A percentile compares a stretch with the other conserved stretches of the same genome.
phyloP scores from a whole-genome alignment of 1,140 invertebrate species.

The Dendrolimus punctatus region DNA sequence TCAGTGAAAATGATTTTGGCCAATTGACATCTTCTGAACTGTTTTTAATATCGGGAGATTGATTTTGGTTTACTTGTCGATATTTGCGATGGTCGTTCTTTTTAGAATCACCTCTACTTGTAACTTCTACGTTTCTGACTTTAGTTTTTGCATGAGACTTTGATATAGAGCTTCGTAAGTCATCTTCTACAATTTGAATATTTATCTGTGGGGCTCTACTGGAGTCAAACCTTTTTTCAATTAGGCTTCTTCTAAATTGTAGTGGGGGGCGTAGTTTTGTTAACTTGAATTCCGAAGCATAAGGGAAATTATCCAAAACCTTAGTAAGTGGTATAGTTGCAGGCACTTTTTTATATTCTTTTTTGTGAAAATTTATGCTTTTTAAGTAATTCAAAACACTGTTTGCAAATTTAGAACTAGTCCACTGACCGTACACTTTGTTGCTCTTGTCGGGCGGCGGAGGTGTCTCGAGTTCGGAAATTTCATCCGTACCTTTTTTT shows the following conservation, averaged over 20 bases:
- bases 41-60: constrained; percentile 16
- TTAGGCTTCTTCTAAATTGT: constrained; percentile 32
- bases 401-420: constrained; percentile 47
- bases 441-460: constrained; percentile 26
- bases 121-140: constrained; percentile 34
- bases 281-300: constrained; percentile 42
- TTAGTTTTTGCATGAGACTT: constrained; percentile 28
- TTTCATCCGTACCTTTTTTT: constrained; percentile 14
- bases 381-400: constrained; percentile 55
- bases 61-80: constrained; percentile 23
- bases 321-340: constrained; percentile 40
- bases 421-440: constrained; percentile 51
- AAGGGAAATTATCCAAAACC: constrained; percentile 49
- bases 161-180: constrained; percentile 35
- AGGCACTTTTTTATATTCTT: constrained; percentile 32
- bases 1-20: constrained; percentile 12
- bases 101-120: constrained; percentile 27
- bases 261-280: constrained; percentile 31
- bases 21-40: constrained; percentile 12
- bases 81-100: constrained; percentile 28
- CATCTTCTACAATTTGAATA: constrained; percentile 49
- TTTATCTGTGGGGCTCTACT: constrained; percentile 42
- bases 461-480: constrained; percentile 33
- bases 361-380: constrained; percentile 37
- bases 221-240: constrained; percentile 23